Percentiles rank a stretch among this genome's conserved stretches.
Conservation (phyloP, 2,888 invertebrate genomes). For the Rhyacophila evoluta region DNA sequence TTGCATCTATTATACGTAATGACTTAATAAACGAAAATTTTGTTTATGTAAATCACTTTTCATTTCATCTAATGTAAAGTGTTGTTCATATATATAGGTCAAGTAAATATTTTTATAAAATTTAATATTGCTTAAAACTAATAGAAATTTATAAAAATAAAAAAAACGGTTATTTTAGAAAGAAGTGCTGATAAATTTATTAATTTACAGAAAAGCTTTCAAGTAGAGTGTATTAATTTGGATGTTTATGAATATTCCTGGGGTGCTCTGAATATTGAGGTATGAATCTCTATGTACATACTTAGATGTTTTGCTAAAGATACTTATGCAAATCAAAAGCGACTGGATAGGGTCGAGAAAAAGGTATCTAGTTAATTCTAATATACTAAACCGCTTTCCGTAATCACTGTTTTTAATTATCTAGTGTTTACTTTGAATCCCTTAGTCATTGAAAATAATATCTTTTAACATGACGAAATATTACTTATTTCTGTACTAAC, state of each 20-base stretch:
- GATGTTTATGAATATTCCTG: constrained; percentile 40
- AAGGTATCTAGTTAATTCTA: neutral
- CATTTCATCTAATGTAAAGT: too few relatives aligned
- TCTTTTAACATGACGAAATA: too few relatives aligned
- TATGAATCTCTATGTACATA: neutral
- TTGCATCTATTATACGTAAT: too few relatives aligned
- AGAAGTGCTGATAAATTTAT: neutral
- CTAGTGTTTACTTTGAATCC: neutral
- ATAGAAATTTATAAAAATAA: too few relatives aligned
- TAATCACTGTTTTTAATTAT: constrained; percentile 43
- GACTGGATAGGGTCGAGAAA: constrained; percentile 29
- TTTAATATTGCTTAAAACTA: too few relatives aligned
- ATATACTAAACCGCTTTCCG: constrained; percentile 39
- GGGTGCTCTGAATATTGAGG: constrained; percentile 35
- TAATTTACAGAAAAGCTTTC: neutral
- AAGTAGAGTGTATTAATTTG: neutral
- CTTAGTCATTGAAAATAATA: too few relatives aligned
- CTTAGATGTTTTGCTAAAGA: constrained; percentile 9
- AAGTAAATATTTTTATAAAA: too few relatives aligned
- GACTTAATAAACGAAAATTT: too few relatives aligned
- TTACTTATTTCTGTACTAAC: too few relatives aligned
- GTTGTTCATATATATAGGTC: too few relatives aligned
- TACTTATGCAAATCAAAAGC: constrained; percentile 51
- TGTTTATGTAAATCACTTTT: too few relatives aligned
- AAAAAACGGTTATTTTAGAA: too few relatives aligned